These are phyloP conservation scores for Echinops telfairi DNA, from an alignment of 2,113 vertebrate species.

Conservation along the genomic window DNA sequence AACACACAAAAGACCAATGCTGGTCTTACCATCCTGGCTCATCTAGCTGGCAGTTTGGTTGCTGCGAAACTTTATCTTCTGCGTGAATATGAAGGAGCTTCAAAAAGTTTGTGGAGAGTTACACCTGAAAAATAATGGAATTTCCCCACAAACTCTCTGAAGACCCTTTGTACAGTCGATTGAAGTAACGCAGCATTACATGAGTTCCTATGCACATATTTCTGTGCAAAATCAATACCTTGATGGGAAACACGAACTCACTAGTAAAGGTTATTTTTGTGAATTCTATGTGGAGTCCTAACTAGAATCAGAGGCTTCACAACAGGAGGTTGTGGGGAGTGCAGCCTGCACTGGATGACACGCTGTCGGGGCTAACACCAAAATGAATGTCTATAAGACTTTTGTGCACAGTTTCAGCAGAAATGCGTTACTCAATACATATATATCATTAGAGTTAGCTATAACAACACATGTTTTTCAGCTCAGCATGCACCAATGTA, in stretches of 20 bases:
- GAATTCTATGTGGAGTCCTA: slow-evolving; percentile 28
- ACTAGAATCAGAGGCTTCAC: neutral
- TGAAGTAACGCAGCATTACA: neutral
- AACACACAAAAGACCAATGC: neutral
- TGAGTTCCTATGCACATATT: slow-evolving; percentile 42
- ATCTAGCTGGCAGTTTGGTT: neutral
- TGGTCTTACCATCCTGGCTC: neutral
- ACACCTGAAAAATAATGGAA: too few relatives aligned
- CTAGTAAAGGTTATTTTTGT: slow-evolving; percentile 9
- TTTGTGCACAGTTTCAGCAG: neutral
- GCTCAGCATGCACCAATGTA: neutral
- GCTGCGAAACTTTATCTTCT: slow-evolving; percentile 14
- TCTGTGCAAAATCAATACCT: slow-evolving; percentile 60
- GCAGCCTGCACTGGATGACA: neutral
- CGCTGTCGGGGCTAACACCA: neutral
- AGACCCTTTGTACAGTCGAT: neutral
- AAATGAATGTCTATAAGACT: neutral
- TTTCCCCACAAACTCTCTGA: too few relatives aligned
- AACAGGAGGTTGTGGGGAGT: too few relatives aligned
- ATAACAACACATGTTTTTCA: neutral
- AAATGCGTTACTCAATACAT: neutral
- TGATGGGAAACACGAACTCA: slow-evolving; percentile 66
- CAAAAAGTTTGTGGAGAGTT: too few relatives aligned
- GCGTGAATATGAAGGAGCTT: neutral
- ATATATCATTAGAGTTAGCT: too few relatives aligned